A percentile compares a stretch with the other conserved stretches of the same genome.
phyloP scores from a whole-genome alignment of 1,140 invertebrate species.

The Drosophila ironensis region DNA sequence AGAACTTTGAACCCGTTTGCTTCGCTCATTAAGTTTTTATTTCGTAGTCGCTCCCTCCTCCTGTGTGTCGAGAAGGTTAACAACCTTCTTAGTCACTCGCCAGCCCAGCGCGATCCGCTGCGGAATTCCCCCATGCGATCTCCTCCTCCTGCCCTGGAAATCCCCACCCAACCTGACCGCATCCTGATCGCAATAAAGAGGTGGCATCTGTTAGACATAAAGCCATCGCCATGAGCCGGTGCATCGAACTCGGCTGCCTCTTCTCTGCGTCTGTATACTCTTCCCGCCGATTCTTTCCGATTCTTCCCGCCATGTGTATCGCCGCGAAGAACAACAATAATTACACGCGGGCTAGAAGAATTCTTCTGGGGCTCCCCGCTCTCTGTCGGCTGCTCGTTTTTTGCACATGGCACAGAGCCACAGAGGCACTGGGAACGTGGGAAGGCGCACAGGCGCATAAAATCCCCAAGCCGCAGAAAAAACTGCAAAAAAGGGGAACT shows the following conservation, averaged over 20 bases:
- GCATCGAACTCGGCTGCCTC: constrained; percentile 53
- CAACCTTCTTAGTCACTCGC: constrained; percentile 22
- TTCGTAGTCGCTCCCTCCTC: too few species aligned
- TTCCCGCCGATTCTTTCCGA: not conserved
- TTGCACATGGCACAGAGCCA: constrained; percentile 30
- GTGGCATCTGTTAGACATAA: constrained; percentile 68
- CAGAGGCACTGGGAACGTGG: constrained; percentile 33
- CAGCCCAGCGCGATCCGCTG: not conserved
- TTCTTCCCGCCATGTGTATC: constrained; percentile 23
- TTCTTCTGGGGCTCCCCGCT: constrained; percentile 9
- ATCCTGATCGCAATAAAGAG: constrained; percentile 37
- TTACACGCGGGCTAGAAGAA: constrained; percentile 54
- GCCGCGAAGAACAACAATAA: constrained; percentile 51
- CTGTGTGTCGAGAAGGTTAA: constrained; percentile 14
- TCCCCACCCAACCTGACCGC: constrained; percentile 14
- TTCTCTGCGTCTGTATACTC: constrained; percentile 19
- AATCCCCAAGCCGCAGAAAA: constrained; percentile 28
- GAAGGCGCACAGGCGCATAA: constrained; percentile 51
- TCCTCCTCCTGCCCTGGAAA: not conserved
- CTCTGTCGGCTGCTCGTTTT: constrained; percentile 3
- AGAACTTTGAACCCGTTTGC: constrained; percentile 19
- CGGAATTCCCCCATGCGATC: constrained; percentile 13
- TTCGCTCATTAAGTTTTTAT: constrained; percentile 4
- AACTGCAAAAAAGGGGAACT: constrained; percentile 22
- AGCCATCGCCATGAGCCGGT: constrained; percentile 62